These are phyloP conservation scores for Mus minutoides DNA, from an alignment of 2,797 vertebrate genomes.

Conservation along the genomic window DNA sequence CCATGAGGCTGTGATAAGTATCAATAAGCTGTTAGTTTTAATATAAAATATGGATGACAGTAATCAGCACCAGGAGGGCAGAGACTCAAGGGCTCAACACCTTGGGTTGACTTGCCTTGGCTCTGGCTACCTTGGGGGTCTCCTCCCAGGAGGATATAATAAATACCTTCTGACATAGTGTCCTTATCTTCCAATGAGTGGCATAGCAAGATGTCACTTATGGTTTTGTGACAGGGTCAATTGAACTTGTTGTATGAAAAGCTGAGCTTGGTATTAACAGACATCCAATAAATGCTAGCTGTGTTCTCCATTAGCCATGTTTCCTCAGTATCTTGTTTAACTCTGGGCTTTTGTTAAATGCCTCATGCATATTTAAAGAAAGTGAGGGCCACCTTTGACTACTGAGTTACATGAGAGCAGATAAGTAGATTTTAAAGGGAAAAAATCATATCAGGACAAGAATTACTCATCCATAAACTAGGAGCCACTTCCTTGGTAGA, in stretches of 20 bases:
- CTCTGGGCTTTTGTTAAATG: neutral
- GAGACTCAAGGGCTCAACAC: neutral
- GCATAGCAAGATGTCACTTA: neutral
- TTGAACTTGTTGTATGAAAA: neutral
- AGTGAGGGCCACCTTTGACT: neutral
- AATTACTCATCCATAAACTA: neutral
- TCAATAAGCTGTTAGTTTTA: neutral
- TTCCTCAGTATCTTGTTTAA: neutral
- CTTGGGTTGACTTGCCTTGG: neutral
- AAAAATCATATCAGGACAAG: neutral
- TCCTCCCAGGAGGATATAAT: neutral
- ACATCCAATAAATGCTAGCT: neutral
- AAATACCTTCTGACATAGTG: neutral
- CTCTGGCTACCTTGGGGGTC: neutral
- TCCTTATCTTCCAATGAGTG: neutral
- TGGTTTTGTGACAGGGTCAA: neutral
- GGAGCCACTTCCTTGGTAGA: neutral
- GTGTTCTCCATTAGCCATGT: neutral
- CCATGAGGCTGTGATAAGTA: neutral
- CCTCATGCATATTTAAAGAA: slow-evolving; percentile 2
- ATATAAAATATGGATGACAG: neutral
- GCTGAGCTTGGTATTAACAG: neutral
- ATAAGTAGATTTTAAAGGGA: neutral
- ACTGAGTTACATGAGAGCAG: slow-evolving; percentile 21
- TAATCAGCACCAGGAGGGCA: neutral